Conservation (phyloP, 2,888 invertebrate genomes). For the Sarcophaga subvicina region DNA sequence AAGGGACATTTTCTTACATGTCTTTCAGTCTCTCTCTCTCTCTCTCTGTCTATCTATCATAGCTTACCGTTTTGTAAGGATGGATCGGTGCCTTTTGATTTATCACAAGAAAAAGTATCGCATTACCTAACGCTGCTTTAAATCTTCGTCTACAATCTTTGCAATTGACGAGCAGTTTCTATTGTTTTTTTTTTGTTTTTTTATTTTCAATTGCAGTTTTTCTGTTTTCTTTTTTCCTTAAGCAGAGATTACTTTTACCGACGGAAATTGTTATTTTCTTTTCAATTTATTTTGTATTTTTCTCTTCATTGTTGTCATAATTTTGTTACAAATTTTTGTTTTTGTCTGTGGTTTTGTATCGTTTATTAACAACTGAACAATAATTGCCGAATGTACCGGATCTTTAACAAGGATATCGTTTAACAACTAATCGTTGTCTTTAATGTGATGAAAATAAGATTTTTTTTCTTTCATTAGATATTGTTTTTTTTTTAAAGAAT, state of each 20-base stretch:
- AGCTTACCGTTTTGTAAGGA: background rate
- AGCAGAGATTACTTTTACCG: conserved; percentile 56
- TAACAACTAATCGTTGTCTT: conserved; percentile 52
- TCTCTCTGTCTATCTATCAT: background rate
- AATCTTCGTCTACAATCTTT: background rate
- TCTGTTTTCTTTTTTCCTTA: conserved; percentile 27
- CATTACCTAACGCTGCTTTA: conserved; percentile 60
- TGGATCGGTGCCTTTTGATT: conserved; percentile 71
- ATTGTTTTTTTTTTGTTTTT: background rate
- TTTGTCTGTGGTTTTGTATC: conserved; percentile 53
- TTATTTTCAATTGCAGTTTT: conserved; percentile 4
- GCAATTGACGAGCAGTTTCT: no score
- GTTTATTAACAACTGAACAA: conserved; percentile 9
- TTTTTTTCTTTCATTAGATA: no score
- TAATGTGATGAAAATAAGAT: background rate
- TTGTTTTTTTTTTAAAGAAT: no score
- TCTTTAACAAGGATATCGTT: conserved; percentile 60
- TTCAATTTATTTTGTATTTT: conserved; percentile 19
- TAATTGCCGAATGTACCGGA: conserved; percentile 24
- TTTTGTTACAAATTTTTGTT: background rate
- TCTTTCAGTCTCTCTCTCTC: conserved; percentile 34
- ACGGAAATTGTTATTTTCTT: conserved; percentile 63
- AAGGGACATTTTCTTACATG: conserved; percentile 23
- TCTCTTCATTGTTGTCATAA: background rate
- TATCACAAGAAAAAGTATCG: conserved; percentile 69